These are phyloP conservation scores for human (Homo sapiens) DNA, from an alignment of 2,113 vertebrate species.

Conservation along the genomic window DNA sequence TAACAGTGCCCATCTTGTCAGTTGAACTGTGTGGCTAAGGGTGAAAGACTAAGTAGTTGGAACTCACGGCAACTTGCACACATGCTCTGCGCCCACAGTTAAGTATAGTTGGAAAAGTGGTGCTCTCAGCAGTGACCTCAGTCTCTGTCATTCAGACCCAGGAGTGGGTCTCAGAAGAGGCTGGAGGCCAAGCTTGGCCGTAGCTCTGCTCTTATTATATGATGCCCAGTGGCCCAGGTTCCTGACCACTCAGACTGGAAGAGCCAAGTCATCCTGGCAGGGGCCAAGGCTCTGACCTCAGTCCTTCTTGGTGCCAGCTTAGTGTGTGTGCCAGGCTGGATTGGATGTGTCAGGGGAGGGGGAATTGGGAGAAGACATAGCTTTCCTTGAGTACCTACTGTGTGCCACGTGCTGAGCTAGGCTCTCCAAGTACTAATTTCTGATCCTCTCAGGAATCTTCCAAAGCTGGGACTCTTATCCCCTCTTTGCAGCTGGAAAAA, in stretches of 20 bases:
- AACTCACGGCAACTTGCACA: background rate
- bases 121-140: background rate
- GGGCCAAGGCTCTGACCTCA: background rate
- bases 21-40: background rate
- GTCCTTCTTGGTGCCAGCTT: background rate
- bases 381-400: background rate
- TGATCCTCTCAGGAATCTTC: background rate
- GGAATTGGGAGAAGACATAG: background rate
- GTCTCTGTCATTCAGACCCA: background rate
- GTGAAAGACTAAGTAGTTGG: background rate
- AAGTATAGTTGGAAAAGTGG: background rate
- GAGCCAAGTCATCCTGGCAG: background rate
- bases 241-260: background rate
- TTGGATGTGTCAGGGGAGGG: background rate
- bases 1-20: background rate
- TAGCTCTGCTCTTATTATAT: background rate
- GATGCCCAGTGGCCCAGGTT: background rate
- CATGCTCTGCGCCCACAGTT: background rate
- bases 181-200: background rate
- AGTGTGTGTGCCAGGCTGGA: background rate
- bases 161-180: background rate
- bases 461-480: background rate
- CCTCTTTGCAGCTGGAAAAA: background rate
- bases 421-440: background rate
- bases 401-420: background rate